A percentile compares a stretch with the other conserved stretches of the same genome.
These are phyloP conservation scores for Arremon aurantiirostris DNA, from an alignment of 2,797 vertebrate genomes.

Conservation along the genomic window DNA sequence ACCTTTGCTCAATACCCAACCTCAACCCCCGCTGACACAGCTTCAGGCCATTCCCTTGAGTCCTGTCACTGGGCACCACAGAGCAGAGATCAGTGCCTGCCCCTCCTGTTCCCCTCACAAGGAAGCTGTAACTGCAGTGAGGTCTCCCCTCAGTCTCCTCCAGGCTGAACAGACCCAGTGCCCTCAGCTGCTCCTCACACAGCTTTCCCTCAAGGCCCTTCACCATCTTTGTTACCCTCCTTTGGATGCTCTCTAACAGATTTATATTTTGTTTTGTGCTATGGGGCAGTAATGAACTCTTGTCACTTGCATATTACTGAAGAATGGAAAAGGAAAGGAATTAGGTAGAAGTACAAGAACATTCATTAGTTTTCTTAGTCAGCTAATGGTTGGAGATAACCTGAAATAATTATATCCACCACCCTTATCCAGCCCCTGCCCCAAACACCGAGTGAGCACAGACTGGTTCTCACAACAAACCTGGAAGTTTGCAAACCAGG, in stretches of 20 bases:
- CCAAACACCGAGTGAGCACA: neutral
- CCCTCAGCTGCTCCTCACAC: neutral
- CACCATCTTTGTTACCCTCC: neutral
- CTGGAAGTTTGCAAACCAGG: neutral
- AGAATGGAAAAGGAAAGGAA: neutral
- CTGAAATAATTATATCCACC: neutral
- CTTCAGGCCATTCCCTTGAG: accelerated
- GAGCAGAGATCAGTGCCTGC: too few species aligned
- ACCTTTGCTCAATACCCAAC: neutral
- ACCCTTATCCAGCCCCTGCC: neutral
- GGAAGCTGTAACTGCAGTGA: neutral
- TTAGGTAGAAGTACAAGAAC: neutral
- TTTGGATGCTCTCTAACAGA: neutral
- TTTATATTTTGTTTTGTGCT: neutral
- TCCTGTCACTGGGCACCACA: neutral
- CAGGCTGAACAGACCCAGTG: neutral
- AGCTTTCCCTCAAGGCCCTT: neutral
- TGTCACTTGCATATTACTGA: neutral
- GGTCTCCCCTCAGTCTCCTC: neutral
- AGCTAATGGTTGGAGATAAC: neutral
- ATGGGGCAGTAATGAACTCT: neutral
- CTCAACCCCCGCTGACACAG: neutral
- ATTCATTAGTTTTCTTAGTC: neutral
- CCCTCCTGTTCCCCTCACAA: too few species aligned
- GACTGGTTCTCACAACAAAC: neutral